Base-by-base conservation (phyloP, 2,888 invertebrate genomes). In the Sepioteuthis lessoniana region DNA sequence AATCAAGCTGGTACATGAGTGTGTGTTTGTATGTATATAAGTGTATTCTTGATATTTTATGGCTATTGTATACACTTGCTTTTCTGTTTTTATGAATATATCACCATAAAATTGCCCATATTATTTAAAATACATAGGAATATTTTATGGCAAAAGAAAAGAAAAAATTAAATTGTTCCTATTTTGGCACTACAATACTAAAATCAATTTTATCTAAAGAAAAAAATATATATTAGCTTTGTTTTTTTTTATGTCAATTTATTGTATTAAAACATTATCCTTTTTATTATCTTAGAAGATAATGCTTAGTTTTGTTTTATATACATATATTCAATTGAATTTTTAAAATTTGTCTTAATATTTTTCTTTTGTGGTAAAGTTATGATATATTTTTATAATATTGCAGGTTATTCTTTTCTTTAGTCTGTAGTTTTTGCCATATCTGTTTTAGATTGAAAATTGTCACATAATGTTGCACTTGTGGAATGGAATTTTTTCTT, bases 311-410 rank as follows among this genome's bases (percentile, higher is more conserved):
- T 76, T 76, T 76, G 76, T 76, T 31, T n/a, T 31, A 76, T 76
- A 76, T n/a, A 47, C 10, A 10, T 47, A 13, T 47, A 13, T 47
- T 47, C 3, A 16, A n/a, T n/a, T 76, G 76, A 76, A 35, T 76
- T 55, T 47, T 55, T 7, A 55, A 55, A 55, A 21, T 76, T 76
- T 76, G 76, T 76, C n/a, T 76, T n/a, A n/a, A 76, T 76, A n/a
- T 76, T 76, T 76, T 76, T 76, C 76, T 76, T 76, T 76, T 76
- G 16, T 76, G n/a, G 76, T 76, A 76, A 76, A 76, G 76, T 76
- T 35, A 19, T 76, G n/a, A 76, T 35, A 8, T 76, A 8, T 76
- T 76, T 76, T n/a, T 16, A 55, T 55, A 55, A 55, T 76, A 35
- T 76, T n/a, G 35, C 76, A 76, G 76, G 76, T 76, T 7, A 76